phyloP scores from a whole-genome alignment of 2,113 vertebrate genomes.

The Nymphicus hollandicus region DNA sequence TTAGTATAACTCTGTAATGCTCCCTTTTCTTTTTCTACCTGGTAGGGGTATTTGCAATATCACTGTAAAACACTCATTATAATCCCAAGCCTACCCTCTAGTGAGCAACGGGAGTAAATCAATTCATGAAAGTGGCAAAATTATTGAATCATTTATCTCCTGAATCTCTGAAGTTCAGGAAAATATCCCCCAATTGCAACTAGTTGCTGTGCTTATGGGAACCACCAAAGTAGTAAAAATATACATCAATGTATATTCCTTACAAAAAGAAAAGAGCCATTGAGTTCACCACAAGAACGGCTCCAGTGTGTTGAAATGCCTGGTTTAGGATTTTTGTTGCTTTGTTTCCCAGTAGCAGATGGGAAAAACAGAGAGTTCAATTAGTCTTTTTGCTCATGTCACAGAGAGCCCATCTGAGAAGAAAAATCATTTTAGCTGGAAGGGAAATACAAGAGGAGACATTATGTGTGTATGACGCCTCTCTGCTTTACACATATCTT shows the following conservation, averaged over 20 bases:
- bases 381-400: background rate
- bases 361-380: background rate
- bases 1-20: background rate
- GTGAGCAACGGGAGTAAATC: constrained; percentile 55
- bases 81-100: constrained; percentile 70
- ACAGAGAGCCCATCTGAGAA: background rate
- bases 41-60: background rate
- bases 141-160: background rate
- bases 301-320: background rate
- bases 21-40: background rate
- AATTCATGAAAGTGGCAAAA: background rate
- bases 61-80: background rate
- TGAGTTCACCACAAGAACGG: background rate
- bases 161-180: background rate
- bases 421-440: background rate
- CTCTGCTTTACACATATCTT: background rate
- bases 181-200: background rate
- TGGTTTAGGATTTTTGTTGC: background rate
- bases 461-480: background rate
- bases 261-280: background rate
- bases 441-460: background rate
- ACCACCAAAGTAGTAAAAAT: background rate
- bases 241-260: background rate
- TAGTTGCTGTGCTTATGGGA: background rate
- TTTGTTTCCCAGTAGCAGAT: background rate